These are phyloP conservation scores for Bungarus multicinctus DNA, from an alignment of 2,113 vertebrate genomes.

Conservation along the genomic window DNA sequence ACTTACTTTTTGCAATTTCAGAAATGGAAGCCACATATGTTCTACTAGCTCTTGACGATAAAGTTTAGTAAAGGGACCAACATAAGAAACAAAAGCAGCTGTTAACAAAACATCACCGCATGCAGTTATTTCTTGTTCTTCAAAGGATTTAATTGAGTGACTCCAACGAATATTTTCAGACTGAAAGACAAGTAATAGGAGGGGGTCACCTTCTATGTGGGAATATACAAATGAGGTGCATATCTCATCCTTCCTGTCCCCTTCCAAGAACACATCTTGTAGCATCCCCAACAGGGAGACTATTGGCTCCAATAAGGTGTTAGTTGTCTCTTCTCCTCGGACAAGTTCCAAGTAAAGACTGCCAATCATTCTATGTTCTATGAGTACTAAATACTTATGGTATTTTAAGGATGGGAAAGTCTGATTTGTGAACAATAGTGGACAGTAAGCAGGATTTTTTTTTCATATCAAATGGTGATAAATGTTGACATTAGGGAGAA, in stretches of 20 bases:
- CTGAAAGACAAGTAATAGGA: slow-evolving; percentile 53
- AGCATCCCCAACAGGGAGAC: not conserved
- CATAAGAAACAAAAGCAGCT: slow-evolving; percentile 75
- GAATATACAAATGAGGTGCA: not conserved
- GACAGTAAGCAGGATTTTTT: not conserved
- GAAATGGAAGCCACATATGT: slow-evolving; percentile 74
- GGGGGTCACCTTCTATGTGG: not conserved
- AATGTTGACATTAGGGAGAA: not conserved
- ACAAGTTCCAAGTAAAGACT: not conserved
- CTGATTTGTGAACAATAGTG: not conserved
- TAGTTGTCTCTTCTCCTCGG: not conserved
- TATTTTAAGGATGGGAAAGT: not conserved
- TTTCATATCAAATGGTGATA: not conserved
- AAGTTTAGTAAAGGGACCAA: slow-evolving; percentile 73
- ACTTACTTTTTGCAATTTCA: slow-evolving; percentile 71
- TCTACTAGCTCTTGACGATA: slow-evolving; percentile 72
- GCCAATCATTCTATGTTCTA: not conserved
- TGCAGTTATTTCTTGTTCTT: slow-evolving; percentile 75
- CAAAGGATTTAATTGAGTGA: slow-evolving; percentile 66
- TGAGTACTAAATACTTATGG: not conserved
- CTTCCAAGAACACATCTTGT: not conserved
- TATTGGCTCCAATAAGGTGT: not conserved
- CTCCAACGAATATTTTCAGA: slow-evolving; percentile 79
- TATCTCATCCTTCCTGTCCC: not conserved
- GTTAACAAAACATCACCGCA: slow-evolving; percentile 75